Evolutionary conservation across 2,888 invertebrate genomes (phyloP), one percentile per base, ranked within the genome.

Genomic region (Ariolimax columbianus): DNA sequence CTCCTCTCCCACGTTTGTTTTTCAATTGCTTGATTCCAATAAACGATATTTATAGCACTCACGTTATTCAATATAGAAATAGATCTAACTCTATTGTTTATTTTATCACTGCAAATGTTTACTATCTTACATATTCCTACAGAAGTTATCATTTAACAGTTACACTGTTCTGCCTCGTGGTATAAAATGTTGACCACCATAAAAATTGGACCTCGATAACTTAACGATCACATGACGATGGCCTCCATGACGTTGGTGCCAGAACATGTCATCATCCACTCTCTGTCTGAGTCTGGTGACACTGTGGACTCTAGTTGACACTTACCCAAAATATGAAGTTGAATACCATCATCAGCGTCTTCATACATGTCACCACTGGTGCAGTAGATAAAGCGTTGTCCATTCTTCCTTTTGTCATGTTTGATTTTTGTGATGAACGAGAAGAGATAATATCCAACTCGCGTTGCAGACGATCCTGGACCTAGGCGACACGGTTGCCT

Each of bases 271-370:
- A 30, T 11, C 9, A 30, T 70, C 4, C 17, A 9, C 11, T 26
- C 72, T 40, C 26, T 17, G 72, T 40, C 72, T 40, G 40, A 23
- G 26, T 38, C 38, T 72, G 72, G 72, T 72, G 72, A 40, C 72
- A 72, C 38, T 17, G n/a, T 6, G 26, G n/a, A 1, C 19, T 23
- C 4, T 14, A 14, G 33, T 1, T 33, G 66, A 66, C 33, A 43
- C 96, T 96, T 94, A 97, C 97, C 97, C 96, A 97, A 94, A 97
- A 97, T 47, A 96, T 94, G 89, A 97, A 95, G 94, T 97, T 97
- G 95, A 97, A 97, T 82, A 96, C 94, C 95, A 97, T 96, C 87
- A 97, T 95, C 68, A 97, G 94, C 0, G 96, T 96, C 93, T 97
- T 97, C 95, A 97, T 96, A 94, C 96, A 97, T 88, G 96, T 96